A percentile compares a stretch with the other conserved stretches of the same genome.
These are phyloP conservation scores for Malacosoma neustria DNA, from an alignment of 2,888 invertebrate species.

Conservation along the genomic window DNA sequence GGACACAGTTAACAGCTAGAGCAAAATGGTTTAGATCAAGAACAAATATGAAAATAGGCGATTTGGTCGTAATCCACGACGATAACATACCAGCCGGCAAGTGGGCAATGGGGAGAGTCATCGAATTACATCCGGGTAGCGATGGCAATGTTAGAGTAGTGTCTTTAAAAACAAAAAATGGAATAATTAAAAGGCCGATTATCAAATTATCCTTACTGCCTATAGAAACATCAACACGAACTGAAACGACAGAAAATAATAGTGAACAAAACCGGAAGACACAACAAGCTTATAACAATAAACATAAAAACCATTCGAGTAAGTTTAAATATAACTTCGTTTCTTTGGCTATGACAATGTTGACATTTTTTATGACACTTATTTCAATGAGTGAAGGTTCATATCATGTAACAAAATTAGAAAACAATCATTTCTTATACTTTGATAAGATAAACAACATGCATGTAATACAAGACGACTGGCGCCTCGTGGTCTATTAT, in stretches of 20 bases:
- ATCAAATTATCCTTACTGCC: slow-evolving; percentile 4
- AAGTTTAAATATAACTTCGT: no score
- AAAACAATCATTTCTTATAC: no score
- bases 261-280: slow-evolving; percentile 2
- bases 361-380: no score
- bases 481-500: no score
- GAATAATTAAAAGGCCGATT: slow-evolving; percentile 3
- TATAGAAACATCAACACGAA: background rate
- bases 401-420: no score
- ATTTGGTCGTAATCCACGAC: slow-evolving; percentile 6
- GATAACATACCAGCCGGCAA: slow-evolving; percentile 5
- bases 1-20: slow-evolving; percentile 1
- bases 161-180: slow-evolving; percentile 10
- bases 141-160: slow-evolving; percentile 10
- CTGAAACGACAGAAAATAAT: no score
- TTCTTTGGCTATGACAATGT: background rate
- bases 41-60: slow-evolving; percentile 3
- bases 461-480: no score
- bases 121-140: slow-evolving; percentile 8
- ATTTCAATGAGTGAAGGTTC: no score
- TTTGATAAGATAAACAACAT: no score
- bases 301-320: no score
- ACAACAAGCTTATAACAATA: no score
- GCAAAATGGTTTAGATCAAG: slow-evolving; percentile 1
- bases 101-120: slow-evolving; percentile 4